phyloP scores from a whole-genome alignment of 2,113 vertebrate species.

The Lasiurus cinereus region DNA sequence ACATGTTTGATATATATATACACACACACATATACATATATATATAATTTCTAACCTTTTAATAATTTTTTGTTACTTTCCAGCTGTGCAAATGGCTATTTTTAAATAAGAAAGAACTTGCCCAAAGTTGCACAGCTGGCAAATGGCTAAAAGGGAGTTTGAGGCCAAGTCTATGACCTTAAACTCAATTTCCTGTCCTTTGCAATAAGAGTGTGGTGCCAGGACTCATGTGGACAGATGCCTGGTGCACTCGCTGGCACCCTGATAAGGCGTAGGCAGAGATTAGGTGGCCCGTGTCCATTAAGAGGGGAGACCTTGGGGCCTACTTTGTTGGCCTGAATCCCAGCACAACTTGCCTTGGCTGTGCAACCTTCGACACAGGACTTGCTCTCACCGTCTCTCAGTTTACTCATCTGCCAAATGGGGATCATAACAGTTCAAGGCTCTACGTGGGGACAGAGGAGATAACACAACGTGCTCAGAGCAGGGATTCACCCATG shows the following conservation, averaged over 20 bases:
- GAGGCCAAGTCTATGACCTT: not conserved
- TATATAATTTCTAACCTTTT: not conserved
- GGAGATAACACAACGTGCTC: too few species aligned
- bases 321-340: not conserved
- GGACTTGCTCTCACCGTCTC: not conserved
- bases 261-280: not conserved
- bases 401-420: conserved; percentile 1
- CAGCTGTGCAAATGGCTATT: not conserved
- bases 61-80: conserved; percentile 27
- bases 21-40: too few species aligned
- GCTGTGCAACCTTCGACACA: not conserved
- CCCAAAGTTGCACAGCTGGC: not conserved
- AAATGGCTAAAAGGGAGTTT: not conserved
- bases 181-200: not conserved
- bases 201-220: not conserved
- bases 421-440: not conserved
- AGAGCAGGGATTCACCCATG: fast-evolving
- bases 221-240: not conserved
- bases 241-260: not conserved
- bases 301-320: not conserved
- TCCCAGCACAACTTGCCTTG: not conserved
- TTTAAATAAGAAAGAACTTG: not conserved
- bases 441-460: not conserved
- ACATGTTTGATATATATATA: not conserved
- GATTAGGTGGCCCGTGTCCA: fast-evolving